phyloP scores from a whole-genome alignment of 2,888 invertebrate genomes.

The Eugnorisma glareosa region DNA sequence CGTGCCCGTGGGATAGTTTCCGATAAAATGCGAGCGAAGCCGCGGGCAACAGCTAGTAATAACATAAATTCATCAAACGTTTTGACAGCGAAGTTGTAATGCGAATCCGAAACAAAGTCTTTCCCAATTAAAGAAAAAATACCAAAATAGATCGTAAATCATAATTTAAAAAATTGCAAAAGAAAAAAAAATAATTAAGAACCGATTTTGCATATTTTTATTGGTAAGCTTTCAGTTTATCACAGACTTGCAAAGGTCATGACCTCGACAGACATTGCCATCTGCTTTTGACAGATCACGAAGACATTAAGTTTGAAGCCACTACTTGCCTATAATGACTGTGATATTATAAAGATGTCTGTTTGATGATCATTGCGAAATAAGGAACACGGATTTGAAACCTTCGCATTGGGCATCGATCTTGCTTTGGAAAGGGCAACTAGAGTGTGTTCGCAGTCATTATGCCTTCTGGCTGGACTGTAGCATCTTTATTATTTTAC shows the following conservation, averaged over 20 bases:
- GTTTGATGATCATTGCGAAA: conserved; percentile 39
- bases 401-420: conserved; percentile 18
- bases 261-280: conserved; percentile 56
- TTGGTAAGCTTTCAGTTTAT: conserved; percentile 36
- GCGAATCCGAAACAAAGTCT: background rate
- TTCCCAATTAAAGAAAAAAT: background rate
- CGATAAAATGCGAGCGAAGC: too few species aligned
- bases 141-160: background rate
- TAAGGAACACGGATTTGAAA: conserved; percentile 29
- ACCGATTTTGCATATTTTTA: conserved; percentile 35
- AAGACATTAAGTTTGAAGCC: conserved; percentile 37
- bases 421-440: background rate
- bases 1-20: too few species aligned
- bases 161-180: background rate
- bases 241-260: conserved; percentile 42
- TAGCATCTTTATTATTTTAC: background rate
- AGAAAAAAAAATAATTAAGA: conserved; percentile 20
- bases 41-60: too few species aligned
- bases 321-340: conserved; percentile 39
- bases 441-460: background rate
- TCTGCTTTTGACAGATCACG: conserved; percentile 63
- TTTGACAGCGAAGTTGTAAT: background rate
- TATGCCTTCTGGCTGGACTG: background rate
- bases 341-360: conserved; percentile 34
- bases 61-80: background rate